These are phyloP conservation scores for Macrostomum lignano DNA, from an alignment of 1,140 invertebrate genomes.

Conservation along the genomic window DNA sequence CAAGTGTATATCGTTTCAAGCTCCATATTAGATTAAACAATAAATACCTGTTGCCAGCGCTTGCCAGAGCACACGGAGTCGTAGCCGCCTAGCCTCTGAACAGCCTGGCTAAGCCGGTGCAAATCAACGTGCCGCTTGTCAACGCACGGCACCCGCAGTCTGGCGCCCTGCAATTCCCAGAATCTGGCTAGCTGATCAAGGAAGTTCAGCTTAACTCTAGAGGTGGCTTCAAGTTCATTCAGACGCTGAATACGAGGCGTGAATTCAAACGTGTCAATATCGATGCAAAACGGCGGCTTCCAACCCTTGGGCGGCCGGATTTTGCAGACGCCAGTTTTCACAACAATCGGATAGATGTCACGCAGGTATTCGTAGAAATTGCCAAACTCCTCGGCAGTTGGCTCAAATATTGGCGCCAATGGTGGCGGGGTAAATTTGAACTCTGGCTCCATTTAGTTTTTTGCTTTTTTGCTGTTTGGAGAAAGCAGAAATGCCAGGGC, in stretches of 20 bases:
- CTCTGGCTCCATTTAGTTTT: too few relatives aligned
- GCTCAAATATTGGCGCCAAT: slow-evolving; percentile 54
- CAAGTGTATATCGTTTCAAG: slow-evolving; percentile 54
- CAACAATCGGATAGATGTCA: slow-evolving; percentile 47
- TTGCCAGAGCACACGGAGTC: slow-evolving; percentile 51
- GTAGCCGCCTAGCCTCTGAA: slow-evolving; percentile 61
- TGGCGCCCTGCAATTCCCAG: slow-evolving; percentile 15
- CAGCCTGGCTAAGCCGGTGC: slow-evolving; percentile 58
- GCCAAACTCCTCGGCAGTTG: slow-evolving; percentile 49
- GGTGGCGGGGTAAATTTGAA: slow-evolving; percentile 30
- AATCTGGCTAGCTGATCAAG: slow-evolving; percentile 5
- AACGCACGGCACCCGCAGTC: slow-evolving; percentile 66
- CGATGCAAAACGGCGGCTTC: slow-evolving; percentile 87
- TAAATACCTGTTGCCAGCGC: slow-evolving; percentile 41
- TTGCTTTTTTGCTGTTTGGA: too few relatives aligned
- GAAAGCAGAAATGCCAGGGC: too few relatives aligned
- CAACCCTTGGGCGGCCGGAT: slow-evolving; percentile 71
- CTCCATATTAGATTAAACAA: slow-evolving; percentile 60
- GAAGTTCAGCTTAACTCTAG: slow-evolving; percentile 6
- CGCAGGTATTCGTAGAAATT: slow-evolving; percentile 70
- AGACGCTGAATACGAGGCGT: slow-evolving; percentile 74
- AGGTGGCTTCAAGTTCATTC: slow-evolving; percentile 54
- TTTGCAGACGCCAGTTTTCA: slow-evolving; percentile 57
- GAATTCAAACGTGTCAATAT: slow-evolving; percentile 79
- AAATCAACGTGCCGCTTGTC: slow-evolving; percentile 74